phyloP scores from a whole-genome alignment of 2,113 vertebrate species.

The Laticauda laticaudata region DNA sequence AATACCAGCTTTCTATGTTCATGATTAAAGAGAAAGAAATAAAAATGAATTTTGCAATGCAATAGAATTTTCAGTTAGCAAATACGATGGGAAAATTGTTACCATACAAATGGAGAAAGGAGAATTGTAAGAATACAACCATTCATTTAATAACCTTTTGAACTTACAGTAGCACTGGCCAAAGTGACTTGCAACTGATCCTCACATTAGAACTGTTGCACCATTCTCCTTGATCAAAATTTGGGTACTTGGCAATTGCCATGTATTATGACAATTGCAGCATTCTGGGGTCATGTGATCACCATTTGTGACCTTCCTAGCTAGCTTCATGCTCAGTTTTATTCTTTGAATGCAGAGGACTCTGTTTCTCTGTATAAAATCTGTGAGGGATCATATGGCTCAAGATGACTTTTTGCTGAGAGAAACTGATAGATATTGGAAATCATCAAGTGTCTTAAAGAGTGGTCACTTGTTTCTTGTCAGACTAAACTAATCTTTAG shows the following conservation, averaged over 20 bases:
- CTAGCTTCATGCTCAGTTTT: not conserved
- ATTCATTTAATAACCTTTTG: not conserved
- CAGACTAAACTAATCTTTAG: constrained; percentile 31
- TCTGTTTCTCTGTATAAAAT: not conserved
- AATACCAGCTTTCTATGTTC: not conserved
- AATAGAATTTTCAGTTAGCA: not conserved
- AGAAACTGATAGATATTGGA: constrained; percentile 55
- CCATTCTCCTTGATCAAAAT: not conserved
- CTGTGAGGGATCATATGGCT: constrained; percentile 26
- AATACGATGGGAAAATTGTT: not conserved
- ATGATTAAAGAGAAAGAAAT: not conserved
- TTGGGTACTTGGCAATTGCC: not conserved
- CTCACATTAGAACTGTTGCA: not conserved
- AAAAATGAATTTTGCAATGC: not conserved
- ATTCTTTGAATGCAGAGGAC: not conserved
- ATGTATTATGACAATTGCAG: not conserved
- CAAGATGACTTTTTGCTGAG: constrained; percentile 43
- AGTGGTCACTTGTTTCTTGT: constrained; percentile 43
- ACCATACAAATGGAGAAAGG: not conserved
- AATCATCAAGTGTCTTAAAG: constrained; percentile 37
- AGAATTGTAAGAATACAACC: not conserved
- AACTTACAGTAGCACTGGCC: not conserved
- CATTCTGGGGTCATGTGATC: not conserved
- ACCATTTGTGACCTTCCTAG: not conserved
- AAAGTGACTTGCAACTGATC: not conserved